Conservation (phyloP, 2,888 invertebrate species). For the Eupithecia inturbata region DNA sequence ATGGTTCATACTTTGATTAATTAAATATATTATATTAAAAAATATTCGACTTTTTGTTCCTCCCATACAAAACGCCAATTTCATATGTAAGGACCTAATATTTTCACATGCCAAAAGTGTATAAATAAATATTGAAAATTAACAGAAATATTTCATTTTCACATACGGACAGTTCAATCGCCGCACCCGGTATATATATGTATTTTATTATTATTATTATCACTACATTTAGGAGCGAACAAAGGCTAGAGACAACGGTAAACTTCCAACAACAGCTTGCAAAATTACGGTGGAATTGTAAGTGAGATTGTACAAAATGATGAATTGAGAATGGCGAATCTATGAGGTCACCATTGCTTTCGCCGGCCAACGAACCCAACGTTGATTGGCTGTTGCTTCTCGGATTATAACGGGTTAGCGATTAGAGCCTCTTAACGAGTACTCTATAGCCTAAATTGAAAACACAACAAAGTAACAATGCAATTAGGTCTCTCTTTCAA, state of each 20-base stretch:
- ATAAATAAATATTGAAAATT: no score
- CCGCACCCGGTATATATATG: no score
- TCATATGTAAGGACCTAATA: no score
- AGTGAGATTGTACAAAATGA: constrained; percentile 70
- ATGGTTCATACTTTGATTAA: no score
- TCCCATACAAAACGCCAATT: no score
- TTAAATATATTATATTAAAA: no score
- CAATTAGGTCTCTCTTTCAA: constrained; percentile 51
- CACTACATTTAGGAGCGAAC: constrained; percentile 29
- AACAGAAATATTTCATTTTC: no score
- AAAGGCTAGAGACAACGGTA: constrained; percentile 42
- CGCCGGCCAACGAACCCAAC: constrained; percentile 77
- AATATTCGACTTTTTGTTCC: no score
- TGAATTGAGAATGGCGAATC: constrained; percentile 77
- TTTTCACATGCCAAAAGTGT: no score
- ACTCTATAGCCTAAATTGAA: constrained; percentile 57
- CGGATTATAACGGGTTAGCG: constrained; percentile 70
- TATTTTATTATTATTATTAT: no score
- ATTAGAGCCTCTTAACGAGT: constrained; percentile 60
- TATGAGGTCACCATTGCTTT: constrained; percentile 77
- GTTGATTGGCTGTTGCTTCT: constrained; percentile 65
- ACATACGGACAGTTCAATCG: no score
- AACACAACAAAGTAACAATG: constrained; percentile 46
- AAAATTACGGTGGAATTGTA: constrained; percentile 54
- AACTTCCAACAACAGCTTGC: constrained; percentile 48